Conservation (phyloP, 2,888 invertebrate genomes). For the Troides oblongomaculatus region DNA sequence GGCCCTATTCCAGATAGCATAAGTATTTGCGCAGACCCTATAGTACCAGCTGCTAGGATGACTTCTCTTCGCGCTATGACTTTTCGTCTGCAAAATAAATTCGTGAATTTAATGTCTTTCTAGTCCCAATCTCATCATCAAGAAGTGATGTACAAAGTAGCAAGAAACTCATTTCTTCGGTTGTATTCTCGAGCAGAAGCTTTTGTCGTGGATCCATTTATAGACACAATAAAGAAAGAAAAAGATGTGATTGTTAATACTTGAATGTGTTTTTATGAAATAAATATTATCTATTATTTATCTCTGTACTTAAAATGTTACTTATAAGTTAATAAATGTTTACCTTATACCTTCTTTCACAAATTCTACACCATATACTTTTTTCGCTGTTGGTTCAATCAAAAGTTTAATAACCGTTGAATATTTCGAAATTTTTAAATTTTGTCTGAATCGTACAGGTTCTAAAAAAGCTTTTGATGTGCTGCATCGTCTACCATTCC, state of each 20-base stretch:
- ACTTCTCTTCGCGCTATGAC: conserved; percentile 85
- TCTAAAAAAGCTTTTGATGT: conserved; percentile 88
- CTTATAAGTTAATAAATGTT: conserved; percentile 13
- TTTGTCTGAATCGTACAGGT: conserved; percentile 82
- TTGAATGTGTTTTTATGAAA: too few relatives aligned
- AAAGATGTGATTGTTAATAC: too few relatives aligned
- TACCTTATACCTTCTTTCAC: conserved; percentile 79
- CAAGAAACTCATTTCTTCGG: too few relatives aligned
- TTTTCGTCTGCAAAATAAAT: conserved; percentile 45
- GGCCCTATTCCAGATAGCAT: conserved; percentile 93
- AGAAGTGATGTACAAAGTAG: too few relatives aligned
- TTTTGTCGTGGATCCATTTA: too few relatives aligned
- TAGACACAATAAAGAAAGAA: too few relatives aligned
- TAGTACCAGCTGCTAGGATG: conserved; percentile 88
- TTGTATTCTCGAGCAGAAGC: too few relatives aligned
- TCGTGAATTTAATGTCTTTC: background rate
- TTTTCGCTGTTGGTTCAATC: conserved; percentile 81
- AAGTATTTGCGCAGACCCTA: conserved; percentile 91
- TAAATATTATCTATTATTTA: too few relatives aligned
- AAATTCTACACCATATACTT: conserved; percentile 85
- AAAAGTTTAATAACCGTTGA: conserved; percentile 85
- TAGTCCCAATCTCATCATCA: background rate
- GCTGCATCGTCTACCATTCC: conserved; percentile 87
- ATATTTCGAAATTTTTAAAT: conserved; percentile 85
- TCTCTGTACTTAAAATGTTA: background rate